Percentiles rank a stretch among this genome's conserved stretches.
Evolutionary conservation across 2,113 vertebrate genomes (phyloP).

Genomic region (Cheirogaleus medius): DNA sequence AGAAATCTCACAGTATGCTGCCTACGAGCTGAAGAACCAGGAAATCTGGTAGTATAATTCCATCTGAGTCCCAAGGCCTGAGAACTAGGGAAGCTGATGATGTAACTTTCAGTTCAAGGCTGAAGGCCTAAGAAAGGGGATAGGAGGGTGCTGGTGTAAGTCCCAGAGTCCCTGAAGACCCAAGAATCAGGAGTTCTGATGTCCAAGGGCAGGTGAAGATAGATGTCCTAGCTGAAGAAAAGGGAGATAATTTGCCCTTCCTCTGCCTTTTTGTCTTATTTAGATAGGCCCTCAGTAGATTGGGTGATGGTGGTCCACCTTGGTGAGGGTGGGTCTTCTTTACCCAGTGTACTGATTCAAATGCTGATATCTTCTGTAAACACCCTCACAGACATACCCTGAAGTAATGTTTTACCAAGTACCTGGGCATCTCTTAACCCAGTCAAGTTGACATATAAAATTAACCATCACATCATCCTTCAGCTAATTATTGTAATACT

Average conservation of each 20-base stretch:
- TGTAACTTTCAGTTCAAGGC: background rate
- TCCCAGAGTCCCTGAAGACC: background rate
- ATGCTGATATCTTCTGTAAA: background rate
- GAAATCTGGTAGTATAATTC: background rate
- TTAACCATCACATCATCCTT: background rate
- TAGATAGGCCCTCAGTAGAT: background rate
- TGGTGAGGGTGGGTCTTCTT: background rate
- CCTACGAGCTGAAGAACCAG: background rate
- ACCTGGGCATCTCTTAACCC: background rate
- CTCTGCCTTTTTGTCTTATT: background rate
- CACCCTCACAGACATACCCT: background rate
- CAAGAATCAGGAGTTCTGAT: background rate
- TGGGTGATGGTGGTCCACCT: background rate
- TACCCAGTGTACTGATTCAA: background rate
- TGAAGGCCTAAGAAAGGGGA: background rate
- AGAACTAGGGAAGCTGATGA: background rate
- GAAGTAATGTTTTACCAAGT: background rate
- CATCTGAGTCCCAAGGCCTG: background rate
- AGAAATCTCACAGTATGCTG: background rate
- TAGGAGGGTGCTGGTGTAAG: background rate
- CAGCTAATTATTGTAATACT: background rate
- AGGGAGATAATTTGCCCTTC: background rate
- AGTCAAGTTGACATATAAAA: background rate
- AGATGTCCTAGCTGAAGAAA: background rate
- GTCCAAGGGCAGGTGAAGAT: background rate